Conservation (phyloP, 1,140 invertebrate species). For the Homalodisca vitripennis region DNA sequence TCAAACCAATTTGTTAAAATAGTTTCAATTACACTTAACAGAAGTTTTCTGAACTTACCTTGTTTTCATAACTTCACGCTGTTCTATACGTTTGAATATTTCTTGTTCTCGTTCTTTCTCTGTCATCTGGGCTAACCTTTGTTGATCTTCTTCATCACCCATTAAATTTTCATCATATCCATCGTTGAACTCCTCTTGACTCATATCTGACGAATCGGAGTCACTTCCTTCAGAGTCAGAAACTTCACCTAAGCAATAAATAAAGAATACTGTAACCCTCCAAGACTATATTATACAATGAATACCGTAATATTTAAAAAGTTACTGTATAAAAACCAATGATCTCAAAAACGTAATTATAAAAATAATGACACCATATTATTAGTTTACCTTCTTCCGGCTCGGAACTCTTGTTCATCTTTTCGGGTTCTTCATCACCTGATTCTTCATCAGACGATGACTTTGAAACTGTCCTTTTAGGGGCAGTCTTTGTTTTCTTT, state of each 20-base stretch:
- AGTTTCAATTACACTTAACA: no score
- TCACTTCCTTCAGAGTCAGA: slow-evolving; percentile 55
- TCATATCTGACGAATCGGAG: slow-evolving; percentile 51
- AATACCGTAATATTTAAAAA: no score
- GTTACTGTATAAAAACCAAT: no score
- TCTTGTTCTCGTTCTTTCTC: slow-evolving; percentile 97
- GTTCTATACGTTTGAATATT: slow-evolving; percentile 94
- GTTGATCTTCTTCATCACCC: slow-evolving; percentile 94
- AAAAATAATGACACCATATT: not conserved
- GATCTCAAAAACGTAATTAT: no score
- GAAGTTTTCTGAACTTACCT: slow-evolving; percentile 55
- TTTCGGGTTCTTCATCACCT: slow-evolving; percentile 44
- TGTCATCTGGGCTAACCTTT: slow-evolving; percentile 85
- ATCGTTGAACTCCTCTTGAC: slow-evolving; percentile 71
- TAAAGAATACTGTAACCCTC: no score
- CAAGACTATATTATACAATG: no score
- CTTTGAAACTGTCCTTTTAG: slow-evolving; percentile 46
- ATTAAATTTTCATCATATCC: slow-evolving; percentile 96
- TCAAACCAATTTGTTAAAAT: no score
- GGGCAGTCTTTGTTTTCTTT: slow-evolving; percentile 58
- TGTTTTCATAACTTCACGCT: slow-evolving; percentile 89
- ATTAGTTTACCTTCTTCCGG: slow-evolving; percentile 61
- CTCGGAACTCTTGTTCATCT: slow-evolving; percentile 57
- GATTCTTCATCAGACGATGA: slow-evolving; percentile 51
- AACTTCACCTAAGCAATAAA: slow-evolving; percentile 62